Base-by-base conservation (phyloP, 1,140 invertebrate genomes). In the Sitodiplosis mosellana region DNA sequence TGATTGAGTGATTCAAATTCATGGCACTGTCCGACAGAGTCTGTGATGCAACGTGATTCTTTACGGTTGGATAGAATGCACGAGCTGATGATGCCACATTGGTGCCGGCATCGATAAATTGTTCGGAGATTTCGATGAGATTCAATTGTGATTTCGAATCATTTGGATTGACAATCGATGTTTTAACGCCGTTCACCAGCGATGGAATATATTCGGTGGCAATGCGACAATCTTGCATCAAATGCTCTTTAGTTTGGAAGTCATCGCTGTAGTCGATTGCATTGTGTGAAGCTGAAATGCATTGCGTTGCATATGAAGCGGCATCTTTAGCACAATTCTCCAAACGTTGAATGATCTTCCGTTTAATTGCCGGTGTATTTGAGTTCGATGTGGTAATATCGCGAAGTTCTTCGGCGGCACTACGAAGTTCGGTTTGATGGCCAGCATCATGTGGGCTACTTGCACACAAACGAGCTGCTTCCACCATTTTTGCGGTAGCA, bases 401-500 rank as follows among this genome's bases (percentile, higher is more conserved):
- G 46, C 89, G 69, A 1, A 98, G 65, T 55, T 95, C 85, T 60
- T 97, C 90, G 0, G 93, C 95, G 1, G 93, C 93, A 45, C 74
- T 73, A 21, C 82, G 75, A 1, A 99, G 61, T 6, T 80, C 78
- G 53, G 87, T 79, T 62, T 97, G 93, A 56, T 83, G 82, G 40
- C 75, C 71, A 1, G 79, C 74, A 54, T 95, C 90, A 59, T 81
- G 76, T 0, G 89, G 91, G 61, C 79, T 80, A 22, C 77, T 79
- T 12, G 89, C 87, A 67, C 89, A 93, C 6, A 85, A 77, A 51
- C 96, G 78, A 0, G 95, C 94, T 2, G 94, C 93, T 64, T 98
- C 93, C 2, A 96, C 91, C 80, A 97, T 86, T 52, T 83, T 77
- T 0, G 90, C 84, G 0, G 95, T 99, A 7, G 94, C 94, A 67